Evolutionary conservation across 2,797 vertebrate species (phyloP), one percentile per base, ranked within the genome.

Genomic region (Hyperoplus lanceolatus): DNA sequence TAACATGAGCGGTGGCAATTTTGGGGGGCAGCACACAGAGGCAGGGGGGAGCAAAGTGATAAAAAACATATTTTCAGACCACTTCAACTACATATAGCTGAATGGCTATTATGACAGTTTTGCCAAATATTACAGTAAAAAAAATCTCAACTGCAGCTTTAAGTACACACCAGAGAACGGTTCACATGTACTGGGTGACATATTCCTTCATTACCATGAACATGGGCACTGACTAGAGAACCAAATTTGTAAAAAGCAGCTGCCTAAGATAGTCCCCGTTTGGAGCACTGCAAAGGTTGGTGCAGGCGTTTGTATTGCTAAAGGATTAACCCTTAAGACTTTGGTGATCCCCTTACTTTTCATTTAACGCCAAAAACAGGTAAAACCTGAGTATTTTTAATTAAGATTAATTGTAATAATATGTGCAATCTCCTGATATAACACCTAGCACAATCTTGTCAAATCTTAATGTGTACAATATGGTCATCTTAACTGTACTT

Each of bases 201-300:
- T 14, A 10, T 18, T 42, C 5, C 39, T 54, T 49, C 39, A 46
- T 58, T 39, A 53, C 6, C n/a, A 15, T 18, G 9, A 55, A 41
- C 36, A 55, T 41, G n/a, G 13, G 9, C 60, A 12, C 70, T 49
- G 18, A 61, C 55, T 29, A 57, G 15, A 6, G 8, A 48, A 82
- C 18, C 45, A 62, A 55, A 61, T n/a, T 4, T 57, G 5, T 55
- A 21, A 64, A 57, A 45, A 58, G 50, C 18, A 2, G 1, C 6
- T 1, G 7, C 29, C 55, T 55, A 68, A 43, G 29, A 41, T 64
- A 15, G 36, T 61, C 50, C 43, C 39, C 18, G 57, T 46, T 14
- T 53, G 12, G 61, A 55, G 41, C 29, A 15, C 5, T 45, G 39
- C 0, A 21, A 51, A 48, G 11, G 46, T 48, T 73, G 4, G n/a